Evolutionary conservation across 1,140 invertebrate genomes (phyloP), one percentile per base, ranked within the genome.

Genomic region (Drosophila serrata): DNA sequence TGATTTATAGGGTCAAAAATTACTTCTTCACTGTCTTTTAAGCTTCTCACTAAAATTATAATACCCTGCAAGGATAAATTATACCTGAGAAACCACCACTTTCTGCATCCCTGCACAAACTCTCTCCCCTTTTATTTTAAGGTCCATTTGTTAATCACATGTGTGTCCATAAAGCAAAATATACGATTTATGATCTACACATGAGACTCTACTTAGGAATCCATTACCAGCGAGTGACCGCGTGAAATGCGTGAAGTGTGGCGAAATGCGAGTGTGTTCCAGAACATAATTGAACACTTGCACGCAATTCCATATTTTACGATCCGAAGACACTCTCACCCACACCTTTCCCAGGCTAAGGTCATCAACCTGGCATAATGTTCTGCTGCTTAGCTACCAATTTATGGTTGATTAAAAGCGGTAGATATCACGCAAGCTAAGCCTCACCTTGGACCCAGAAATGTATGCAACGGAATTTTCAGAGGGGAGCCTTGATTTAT

Each of bases 231-330:
- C n/a, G 64, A 31, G 62, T 85, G 46, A 76, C 75, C 73, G 59
- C 72, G 62, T 72, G 67, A 77, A 63, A 78, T 85, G 81, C 81
- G 81, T 85, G 82, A 85, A 85, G 78, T 85, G 82, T 85, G 62
- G 67, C 81, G 67, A 85, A 85, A 78, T 72, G 64, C 51, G 35
- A 33, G 19, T 51, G 40, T 63, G 13, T 76, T 68, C 19, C 4
- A 3, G 17, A 64, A 59, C 74, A 85, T 85, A 85, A 85, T 86
- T 86, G 79, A 61, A 86, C 81, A 85, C 82, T 85, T 85, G 81
- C 81, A 85, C 81, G 81, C 81, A 74, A 85, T 86, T 86, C 62
- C 82, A 86, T 85, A 78, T 85, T 85, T 85, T 85, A 81, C 81
- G 81, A 84, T 77, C 64, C 59, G 49, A 85, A 81, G 77, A 85